These are phyloP conservation scores for Acrobeloides nanus DNA, from an alignment of 2,888 invertebrate genomes.

Conservation along the genomic window DNA sequence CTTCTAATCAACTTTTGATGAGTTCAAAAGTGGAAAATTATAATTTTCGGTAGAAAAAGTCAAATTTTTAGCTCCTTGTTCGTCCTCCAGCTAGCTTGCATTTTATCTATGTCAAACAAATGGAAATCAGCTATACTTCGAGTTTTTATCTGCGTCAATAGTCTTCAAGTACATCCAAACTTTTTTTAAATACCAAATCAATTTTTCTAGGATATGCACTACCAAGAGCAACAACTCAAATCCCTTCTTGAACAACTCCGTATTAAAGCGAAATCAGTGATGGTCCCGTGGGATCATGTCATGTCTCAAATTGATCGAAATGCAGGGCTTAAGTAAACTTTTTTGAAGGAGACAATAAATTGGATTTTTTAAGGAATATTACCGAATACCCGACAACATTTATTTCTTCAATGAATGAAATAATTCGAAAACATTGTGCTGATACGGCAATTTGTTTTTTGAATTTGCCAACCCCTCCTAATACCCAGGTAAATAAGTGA, in stretches of 20 bases:
- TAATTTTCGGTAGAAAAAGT: too few relatives aligned
- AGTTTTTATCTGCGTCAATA: conserved; percentile 68
- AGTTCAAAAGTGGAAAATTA: too few relatives aligned
- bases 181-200: not conserved
- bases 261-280: conserved; percentile 72
- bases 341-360: not conserved
- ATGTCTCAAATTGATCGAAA: conserved; percentile 28
- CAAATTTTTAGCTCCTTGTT: conserved; percentile 66
- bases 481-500: not conserved
- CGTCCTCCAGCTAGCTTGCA: conserved; percentile 90
- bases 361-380: conserved; percentile 27
- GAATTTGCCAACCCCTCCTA: conserved; percentile 79
- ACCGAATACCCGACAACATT: conserved; percentile 42
- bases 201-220: not conserved
- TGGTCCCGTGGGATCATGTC: conserved; percentile 60
- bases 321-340: conserved; percentile 2
- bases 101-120: conserved; percentile 64
- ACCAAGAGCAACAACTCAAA: conserved; percentile 48
- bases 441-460: conserved; percentile 83
- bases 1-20: too few relatives aligned
- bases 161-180: conserved; percentile 48
- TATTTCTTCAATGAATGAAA: conserved; percentile 58
- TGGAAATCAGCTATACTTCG: conserved; percentile 79
- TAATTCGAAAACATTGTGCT: conserved; percentile 69
- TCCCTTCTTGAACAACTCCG: conserved; percentile 72